Percentiles rank a stretch among this genome's conserved stretches.
These are phyloP conservation scores for Listrodromus nycthemerus DNA, from an alignment of 2,888 invertebrate species.

Conservation along the genomic window DNA sequence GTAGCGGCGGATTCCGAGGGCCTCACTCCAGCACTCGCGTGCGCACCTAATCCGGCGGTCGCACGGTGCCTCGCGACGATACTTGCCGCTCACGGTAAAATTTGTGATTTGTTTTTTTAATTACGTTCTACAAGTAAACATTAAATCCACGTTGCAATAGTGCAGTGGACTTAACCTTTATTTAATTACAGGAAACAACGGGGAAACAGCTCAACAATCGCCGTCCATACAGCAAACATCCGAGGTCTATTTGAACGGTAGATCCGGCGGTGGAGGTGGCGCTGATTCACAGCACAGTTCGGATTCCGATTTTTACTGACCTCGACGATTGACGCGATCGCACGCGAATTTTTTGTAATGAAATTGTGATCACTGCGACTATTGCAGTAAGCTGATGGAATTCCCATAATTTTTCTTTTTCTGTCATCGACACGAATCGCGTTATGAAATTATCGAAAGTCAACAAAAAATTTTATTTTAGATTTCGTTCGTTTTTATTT, in stretches of 20 bases:
- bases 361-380: constrained; percentile 52
- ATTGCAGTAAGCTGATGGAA: constrained; percentile 52
- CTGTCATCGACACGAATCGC: not conserved
- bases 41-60: constrained; percentile 87
- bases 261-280: constrained; percentile 70
- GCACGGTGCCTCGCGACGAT: constrained; percentile 88
- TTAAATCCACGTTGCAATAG: not conserved
- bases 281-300: constrained; percentile 80
- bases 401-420: constrained; percentile 32
- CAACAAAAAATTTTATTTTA: not conserved
- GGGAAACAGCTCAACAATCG: constrained; percentile 76
- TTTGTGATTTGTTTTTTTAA: not conserved
- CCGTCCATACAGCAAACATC: constrained; percentile 80
- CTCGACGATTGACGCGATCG: constrained; percentile 70
- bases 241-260: constrained; percentile 77
- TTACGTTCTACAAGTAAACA: not conserved
- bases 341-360: constrained; percentile 61
- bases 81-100: constrained; percentile 81
- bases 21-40: constrained; percentile 88
- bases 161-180: not conserved
- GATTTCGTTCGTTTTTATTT: not conserved
- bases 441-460: constrained; percentile 6
- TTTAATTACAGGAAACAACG: constrained; percentile 74
- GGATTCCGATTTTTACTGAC: constrained; percentile 80
- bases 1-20: constrained; percentile 87